Base-by-base conservation (phyloP, 2,888 invertebrate genomes). In the Cryptocephalus moraei region DNA sequence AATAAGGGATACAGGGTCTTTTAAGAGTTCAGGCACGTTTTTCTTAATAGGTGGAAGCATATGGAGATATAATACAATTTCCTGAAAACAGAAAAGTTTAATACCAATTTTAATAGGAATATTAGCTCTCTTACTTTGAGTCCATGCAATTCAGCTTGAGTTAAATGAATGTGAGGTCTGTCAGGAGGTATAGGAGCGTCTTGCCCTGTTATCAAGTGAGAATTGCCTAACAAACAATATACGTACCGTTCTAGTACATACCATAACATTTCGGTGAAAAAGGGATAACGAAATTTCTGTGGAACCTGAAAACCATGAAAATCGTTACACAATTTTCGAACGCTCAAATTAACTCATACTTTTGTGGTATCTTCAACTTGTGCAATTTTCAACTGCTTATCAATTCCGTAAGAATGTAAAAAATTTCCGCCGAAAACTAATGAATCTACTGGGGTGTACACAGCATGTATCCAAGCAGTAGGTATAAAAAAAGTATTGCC, bases 381-480 rank as follows among this genome's bases (percentile, higher is more conserved):
- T 1, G 91, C 91, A n/a, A 94, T 91, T 69, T 91, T 85, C 43
- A 99, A 74, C 65, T 99, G 99, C 66, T 93, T 94, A 53, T 92
- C 91, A 57, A 97, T 94, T 11, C 93, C 92, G 66, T 91, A 93
- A 56, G 89, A 91, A 68, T 97, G 96, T 44, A 99, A 74, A 71
- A 97, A 97, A 71, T 97, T 99, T 1, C 97, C 97, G 4, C 97
- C 97, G 71, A 97, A 97, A 4, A 99, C 97, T 8, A 99, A 75
- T 0, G 95, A 93, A 71, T 97, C 96, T 49, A 84, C 81, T 1
- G 95, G 95, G 0, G 97, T 99, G 70, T 90, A 96, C 3, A 97
- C 97, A 1, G 95, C 96, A 74, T 97, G 97, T 53, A 97, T 97
- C 97, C 97, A 97, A 0, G 96, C 96, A 10, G 95, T 93, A 9